A percentile compares a stretch with the other conserved stretches of the same genome.
These are phyloP conservation scores for Tenthredo notha DNA, from an alignment of 2,888 invertebrate species.

Conservation along the genomic window DNA sequence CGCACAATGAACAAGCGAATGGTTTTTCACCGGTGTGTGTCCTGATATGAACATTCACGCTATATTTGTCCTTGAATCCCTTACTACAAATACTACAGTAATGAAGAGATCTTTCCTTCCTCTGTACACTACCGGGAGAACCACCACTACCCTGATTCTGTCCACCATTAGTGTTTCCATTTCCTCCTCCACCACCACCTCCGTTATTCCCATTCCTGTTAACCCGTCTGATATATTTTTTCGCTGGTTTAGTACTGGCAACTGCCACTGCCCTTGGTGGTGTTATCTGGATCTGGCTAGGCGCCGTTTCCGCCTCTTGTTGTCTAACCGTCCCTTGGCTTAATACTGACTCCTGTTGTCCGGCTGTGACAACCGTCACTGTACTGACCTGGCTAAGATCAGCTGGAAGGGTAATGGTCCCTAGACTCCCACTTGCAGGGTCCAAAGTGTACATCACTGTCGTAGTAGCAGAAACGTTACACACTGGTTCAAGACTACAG, in stretches of 20 bases:
- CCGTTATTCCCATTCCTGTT: constrained; percentile 71
- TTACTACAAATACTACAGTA: constrained; percentile 96
- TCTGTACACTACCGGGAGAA: constrained; percentile 86
- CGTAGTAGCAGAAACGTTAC: constrained; percentile 72
- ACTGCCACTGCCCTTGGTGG: constrained; percentile 82
- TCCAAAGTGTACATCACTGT: constrained; percentile 77
- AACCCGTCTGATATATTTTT: constrained; percentile 87
- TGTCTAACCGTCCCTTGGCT: constrained; percentile 74
- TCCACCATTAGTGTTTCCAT: constrained; percentile 68
- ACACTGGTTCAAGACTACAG: constrained; percentile 84
- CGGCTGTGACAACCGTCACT: constrained; percentile 75
- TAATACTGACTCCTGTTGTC: constrained; percentile 70
- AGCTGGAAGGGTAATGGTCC: constrained; percentile 75
- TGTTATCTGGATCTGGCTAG: constrained; percentile 77
- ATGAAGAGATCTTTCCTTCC: constrained; percentile 93
- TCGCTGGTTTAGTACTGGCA: constrained; percentile 82
- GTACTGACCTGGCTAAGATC: constrained; percentile 75
- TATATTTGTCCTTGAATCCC: constrained; percentile 97
- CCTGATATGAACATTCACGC: constrained; percentile 97
- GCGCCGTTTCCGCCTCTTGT: constrained; percentile 81
- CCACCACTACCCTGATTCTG: constrained; percentile 74
- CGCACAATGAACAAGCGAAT: constrained; percentile 96
- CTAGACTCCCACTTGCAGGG: constrained; percentile 74
- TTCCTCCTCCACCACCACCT: constrained; percentile 63
- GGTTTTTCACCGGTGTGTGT: constrained; percentile 99